Conservation (phyloP, 2,888 invertebrate species). For the Lymantria dispar region DNA sequence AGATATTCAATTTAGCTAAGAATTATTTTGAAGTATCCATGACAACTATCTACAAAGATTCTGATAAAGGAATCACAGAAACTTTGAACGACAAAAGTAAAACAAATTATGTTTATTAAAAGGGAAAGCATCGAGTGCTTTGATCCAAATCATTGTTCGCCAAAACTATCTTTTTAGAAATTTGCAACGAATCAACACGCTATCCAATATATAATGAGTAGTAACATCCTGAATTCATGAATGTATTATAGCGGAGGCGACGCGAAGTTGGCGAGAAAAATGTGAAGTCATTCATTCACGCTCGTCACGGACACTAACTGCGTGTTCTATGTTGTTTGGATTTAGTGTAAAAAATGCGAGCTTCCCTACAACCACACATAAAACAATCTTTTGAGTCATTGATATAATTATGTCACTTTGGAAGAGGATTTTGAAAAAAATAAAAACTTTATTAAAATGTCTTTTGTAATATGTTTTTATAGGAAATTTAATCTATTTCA, state of each 20-base stretch:
- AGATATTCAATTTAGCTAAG: slow-evolving; percentile 14
- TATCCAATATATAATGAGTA: slow-evolving; percentile 56
- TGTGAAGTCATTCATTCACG: slow-evolving; percentile 70
- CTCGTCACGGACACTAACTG: slow-evolving; percentile 77
- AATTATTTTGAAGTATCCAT: slow-evolving; percentile 16
- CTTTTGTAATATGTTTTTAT: too few species aligned
- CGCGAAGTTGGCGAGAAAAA: slow-evolving; percentile 72
- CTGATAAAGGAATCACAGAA: slow-evolving; percentile 25
- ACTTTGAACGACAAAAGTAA: slow-evolving; percentile 13
- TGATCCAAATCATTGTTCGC: slow-evolving; percentile 41
- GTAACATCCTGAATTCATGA: slow-evolving; percentile 73
- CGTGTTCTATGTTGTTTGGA: slow-evolving; percentile 72
- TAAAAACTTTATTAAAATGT: slow-evolving; percentile 3
- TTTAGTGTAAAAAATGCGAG: slow-evolving; percentile 64
- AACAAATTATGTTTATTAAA: slow-evolving; percentile 24
- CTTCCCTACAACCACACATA: slow-evolving; percentile 45
- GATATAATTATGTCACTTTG: slow-evolving; percentile 42
- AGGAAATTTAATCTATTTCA: too few species aligned
- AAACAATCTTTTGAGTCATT: slow-evolving; percentile 58
- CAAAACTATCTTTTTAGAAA: slow-evolving; percentile 44
- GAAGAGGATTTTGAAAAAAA: slow-evolving; percentile 13
- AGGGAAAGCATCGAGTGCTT: slow-evolving; percentile 33
- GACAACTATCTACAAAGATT: slow-evolving; percentile 8
- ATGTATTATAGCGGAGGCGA: slow-evolving; percentile 73
- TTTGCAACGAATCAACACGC: slow-evolving; percentile 48